Evolutionary conservation across 2,797 vertebrate species (phyloP).

Genomic region (Limnodromus scolopaceus): DNA sequence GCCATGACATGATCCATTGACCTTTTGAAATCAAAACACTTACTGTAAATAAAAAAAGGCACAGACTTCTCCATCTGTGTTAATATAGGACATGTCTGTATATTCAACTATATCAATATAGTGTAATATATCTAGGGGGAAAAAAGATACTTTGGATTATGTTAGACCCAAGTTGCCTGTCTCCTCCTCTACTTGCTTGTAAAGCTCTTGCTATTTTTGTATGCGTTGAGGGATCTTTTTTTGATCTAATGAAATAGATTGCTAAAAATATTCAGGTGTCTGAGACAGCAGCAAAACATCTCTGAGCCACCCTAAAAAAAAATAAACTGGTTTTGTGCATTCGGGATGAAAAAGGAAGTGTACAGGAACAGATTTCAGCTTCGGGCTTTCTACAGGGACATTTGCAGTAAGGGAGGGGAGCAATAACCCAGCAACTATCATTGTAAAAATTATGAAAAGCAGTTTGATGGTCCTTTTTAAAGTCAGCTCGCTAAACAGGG

Average conservation of each 20-base stretch:
- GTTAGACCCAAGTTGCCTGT: background rate
- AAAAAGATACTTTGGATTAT: background rate
- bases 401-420: background rate
- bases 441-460: conserved; percentile 63
- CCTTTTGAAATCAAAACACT: conserved; percentile 72
- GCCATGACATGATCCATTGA: conserved; percentile 41
- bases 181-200: background rate
- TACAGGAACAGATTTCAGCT: background rate
- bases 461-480: conserved; percentile 56
- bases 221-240: conserved; percentile 2
- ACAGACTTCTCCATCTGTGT: background rate
- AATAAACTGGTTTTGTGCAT: background rate
- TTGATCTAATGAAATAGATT: conserved; percentile 25
- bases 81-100: background rate
- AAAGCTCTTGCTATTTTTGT: background rate
- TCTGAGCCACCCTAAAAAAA: conserved; percentile 16
- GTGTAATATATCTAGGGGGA: background rate
- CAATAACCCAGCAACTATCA: conserved; percentile 34
- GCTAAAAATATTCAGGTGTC: conserved; percentile 60
- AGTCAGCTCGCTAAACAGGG: conserved; percentile 21
- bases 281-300: conserved; percentile 37
- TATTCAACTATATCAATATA: background rate
- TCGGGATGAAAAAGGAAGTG: conserved; percentile 8
- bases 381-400: conserved; percentile 19
- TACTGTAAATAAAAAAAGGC: background rate